These are phyloP conservation scores for Oceanodroma tethys DNA, from an alignment of 2,113 vertebrate genomes.

Conservation along the genomic window DNA sequence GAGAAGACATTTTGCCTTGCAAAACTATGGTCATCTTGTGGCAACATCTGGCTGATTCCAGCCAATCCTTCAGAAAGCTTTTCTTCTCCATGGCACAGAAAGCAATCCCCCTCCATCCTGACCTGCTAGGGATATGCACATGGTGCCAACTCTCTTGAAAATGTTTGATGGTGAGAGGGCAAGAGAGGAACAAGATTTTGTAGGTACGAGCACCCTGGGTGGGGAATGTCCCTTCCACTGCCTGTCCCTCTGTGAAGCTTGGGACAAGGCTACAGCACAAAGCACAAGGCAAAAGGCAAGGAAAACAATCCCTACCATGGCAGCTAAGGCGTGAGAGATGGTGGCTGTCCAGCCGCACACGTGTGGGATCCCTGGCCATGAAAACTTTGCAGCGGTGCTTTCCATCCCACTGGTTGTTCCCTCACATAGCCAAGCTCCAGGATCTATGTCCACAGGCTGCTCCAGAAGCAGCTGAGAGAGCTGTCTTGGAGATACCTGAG, in stretches of 20 bases:
- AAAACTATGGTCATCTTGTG: not conserved
- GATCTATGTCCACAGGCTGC: not conserved
- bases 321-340: not conserved
- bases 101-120: not conserved
- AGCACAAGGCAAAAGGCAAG: not conserved
- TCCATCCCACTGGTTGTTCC: fast-evolving
- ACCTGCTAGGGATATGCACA: not conserved
- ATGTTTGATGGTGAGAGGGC: not conserved
- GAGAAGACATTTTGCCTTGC: not conserved
- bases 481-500: not conserved
- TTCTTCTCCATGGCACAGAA: not conserved
- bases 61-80: not conserved
- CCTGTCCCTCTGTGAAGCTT: not conserved
- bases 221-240: not conserved
- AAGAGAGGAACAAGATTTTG: not conserved
- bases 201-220: not conserved
- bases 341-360: fast-evolving
- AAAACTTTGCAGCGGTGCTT: not conserved
- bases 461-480: not conserved
- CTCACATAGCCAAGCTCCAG: not conserved
- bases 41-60: not conserved
- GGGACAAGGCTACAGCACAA: not conserved
- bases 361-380: not conserved
- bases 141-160: no score
- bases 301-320: fast-evolving